phyloP scores from a whole-genome alignment of 2,113 vertebrate genomes.

The Capricornis sumatraensis region DNA sequence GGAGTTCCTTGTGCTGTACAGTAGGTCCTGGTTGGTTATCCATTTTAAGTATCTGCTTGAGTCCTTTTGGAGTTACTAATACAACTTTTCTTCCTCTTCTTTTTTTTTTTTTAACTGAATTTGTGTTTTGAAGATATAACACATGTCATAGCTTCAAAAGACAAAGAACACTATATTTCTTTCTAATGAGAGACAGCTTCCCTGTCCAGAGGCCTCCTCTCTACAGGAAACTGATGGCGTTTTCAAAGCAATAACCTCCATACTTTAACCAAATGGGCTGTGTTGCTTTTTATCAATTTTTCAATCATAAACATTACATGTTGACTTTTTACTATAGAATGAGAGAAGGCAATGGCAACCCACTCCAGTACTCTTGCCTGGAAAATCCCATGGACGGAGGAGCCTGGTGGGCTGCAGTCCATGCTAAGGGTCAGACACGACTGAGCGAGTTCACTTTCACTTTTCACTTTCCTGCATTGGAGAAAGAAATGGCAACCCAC shows the following conservation, averaged over 20 bases:
- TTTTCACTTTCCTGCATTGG: too few species aligned
- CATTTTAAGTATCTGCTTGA: not conserved
- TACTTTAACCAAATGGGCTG: not conserved
- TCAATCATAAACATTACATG: not conserved
- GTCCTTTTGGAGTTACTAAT: not conserved
- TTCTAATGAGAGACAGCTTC: not conserved
- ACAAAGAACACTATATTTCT: not conserved
- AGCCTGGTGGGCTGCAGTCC: too few species aligned
- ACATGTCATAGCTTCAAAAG: not conserved
- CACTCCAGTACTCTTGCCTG: too few species aligned
- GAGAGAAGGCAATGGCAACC: too few species aligned
- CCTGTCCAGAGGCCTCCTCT: not conserved
- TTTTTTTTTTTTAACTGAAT: not conserved
- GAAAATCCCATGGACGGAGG: too few species aligned
- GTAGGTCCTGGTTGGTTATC: not conserved
- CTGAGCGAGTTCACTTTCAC: too few species aligned
- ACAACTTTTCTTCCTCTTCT: not conserved
- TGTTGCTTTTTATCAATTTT: not conserved
- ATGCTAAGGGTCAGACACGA: too few species aligned
- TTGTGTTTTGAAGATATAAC: not conserved
- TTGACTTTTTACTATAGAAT: not conserved
- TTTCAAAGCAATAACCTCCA: not conserved
- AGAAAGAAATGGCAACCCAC: too few species aligned
- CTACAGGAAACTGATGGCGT: not conserved
- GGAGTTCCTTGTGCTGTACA: not conserved